Evolutionary conservation across 2,888 invertebrate genomes (phyloP), one percentile per base, ranked within the genome.

Genomic region (Campoplex nolae): DNA sequence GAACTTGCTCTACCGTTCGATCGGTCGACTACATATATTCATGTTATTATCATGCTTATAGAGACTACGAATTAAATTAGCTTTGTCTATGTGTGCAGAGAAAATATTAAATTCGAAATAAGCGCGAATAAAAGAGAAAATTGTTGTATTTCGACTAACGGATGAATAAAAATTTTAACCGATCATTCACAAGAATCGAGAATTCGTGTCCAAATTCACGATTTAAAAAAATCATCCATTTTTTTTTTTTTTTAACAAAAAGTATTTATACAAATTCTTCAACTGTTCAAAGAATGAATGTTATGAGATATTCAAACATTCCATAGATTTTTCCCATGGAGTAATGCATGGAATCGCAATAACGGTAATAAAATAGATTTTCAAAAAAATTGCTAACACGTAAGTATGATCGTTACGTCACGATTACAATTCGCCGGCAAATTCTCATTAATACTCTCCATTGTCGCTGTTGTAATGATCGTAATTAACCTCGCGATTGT

Each of bases 1-100:
- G 73, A 38, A 32, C n/a, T 65, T 45, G 54, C n/a, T 28, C 48
- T 62, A 23, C 35, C 51, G 56, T 51, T 76, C 67, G 80, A 84
- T 86, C 74, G 58, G 23, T 11, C 38, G 83, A 62, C 23, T 45
- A 58, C 65, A 83, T 86, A 80, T 83, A 75, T 82, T 79, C 75
- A 23, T 70, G 70, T 45, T 51, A 65, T 77, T 68, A 68, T 78
- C 8, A 68, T 54, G 38, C 7, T 67, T 74, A 38, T 58, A 42
- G 18, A 28, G 62, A 45, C n/a, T 45, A 0, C 18, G 45, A 76
- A 76, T 32, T 45, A 8, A 62, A 65, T 73, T 62, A 35, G 38
- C 48, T 28, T 38, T 48, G 62, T 51, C 73, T 73, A 71, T 71
- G 56, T 62, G 65, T 74, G 73, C 28, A 11, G 13, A 32, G 54